Evolutionary conservation across 1,140 invertebrate genomes (phyloP).

Genomic region (Phocides pigmalion): DNA sequence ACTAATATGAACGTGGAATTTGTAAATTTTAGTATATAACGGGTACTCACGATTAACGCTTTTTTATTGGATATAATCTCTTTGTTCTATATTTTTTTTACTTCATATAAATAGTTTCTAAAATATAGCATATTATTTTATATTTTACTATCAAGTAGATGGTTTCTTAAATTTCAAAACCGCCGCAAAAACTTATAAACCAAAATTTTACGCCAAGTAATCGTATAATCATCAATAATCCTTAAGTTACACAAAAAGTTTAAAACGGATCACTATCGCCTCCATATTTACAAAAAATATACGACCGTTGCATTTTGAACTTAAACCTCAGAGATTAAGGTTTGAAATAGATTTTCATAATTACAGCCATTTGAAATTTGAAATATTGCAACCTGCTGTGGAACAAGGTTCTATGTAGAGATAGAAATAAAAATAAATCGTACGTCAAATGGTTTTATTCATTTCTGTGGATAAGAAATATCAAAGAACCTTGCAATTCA

Average conservation of each 20-base stretch:
- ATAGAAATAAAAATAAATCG: conserved; percentile 9
- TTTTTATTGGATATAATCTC: too few relatives aligned
- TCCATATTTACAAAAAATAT: conserved; percentile 5
- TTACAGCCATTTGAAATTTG: background rate
- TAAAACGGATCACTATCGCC: conserved; percentile 47
- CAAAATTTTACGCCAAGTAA: conserved; percentile 54
- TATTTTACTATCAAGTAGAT: too few relatives aligned
- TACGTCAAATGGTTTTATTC: conserved; percentile 4
- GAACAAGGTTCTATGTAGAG: conserved; percentile 19
- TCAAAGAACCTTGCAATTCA: background rate
- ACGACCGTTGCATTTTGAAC: background rate
- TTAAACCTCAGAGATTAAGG: background rate
- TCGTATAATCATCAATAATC: conserved; percentile 71
- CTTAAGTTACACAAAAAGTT: conserved; percentile 55
- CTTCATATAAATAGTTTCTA: too few relatives aligned
- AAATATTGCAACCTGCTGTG: conserved; percentile 52
- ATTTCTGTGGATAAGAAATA: background rate
- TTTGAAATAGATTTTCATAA: background rate
- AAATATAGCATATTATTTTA: too few relatives aligned
- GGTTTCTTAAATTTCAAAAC: background rate
- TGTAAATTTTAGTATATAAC: too few relatives aligned
- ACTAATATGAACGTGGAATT: too few relatives aligned
- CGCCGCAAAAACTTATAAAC: background rate
- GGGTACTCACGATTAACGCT: too few relatives aligned
- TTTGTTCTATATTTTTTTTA: too few relatives aligned